A percentile compares a stretch with the other conserved stretches of the same genome.
Conservation (phyloP, 37 sponge, comb jelly and placozoan species). For the Tethya wilhelma region DNA sequence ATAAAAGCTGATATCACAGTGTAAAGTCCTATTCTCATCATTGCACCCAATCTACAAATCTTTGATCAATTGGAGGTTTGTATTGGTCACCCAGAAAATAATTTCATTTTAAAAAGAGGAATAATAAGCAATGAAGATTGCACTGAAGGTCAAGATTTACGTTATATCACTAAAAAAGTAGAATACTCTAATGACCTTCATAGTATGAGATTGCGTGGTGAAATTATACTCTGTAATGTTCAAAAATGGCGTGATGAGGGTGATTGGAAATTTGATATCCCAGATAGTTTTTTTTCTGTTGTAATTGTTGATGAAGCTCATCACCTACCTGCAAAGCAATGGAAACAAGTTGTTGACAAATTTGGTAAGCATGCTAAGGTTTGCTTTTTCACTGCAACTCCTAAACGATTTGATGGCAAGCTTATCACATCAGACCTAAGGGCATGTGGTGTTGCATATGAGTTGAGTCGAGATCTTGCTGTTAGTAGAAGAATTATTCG, state of each 20-base stretch:
- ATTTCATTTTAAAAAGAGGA: neutral
- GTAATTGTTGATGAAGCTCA: slow-evolving; percentile 8
- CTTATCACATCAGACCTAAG: neutral
- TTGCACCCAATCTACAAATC: neutral
- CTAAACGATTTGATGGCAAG: neutral
- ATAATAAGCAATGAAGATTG: neutral
- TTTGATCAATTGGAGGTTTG: neutral
- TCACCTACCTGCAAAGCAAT: neutral
- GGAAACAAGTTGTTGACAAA: neutral
- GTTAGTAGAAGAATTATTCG: neutral
- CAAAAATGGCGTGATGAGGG: too few species aligned
- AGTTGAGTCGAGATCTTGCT: neutral
- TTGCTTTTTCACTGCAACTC: slow-evolving; percentile 1
- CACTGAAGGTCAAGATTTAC: neutral
- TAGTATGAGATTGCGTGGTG: too few species aligned
- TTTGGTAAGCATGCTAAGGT: neutral
- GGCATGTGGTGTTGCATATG: neutral
- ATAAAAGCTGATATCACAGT: too few species aligned
- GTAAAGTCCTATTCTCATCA: neutral
- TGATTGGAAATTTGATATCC: too few species aligned
- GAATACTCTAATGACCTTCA: neutral
- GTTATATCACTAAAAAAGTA: neutral
- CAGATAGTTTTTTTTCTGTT: neutral
- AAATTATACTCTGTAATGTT: neutral
- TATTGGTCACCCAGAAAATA: too few species aligned